These are phyloP conservation scores for Limnodromus scolopaceus DNA, from an alignment of 2,797 vertebrate species.

Conservation along the genomic window DNA sequence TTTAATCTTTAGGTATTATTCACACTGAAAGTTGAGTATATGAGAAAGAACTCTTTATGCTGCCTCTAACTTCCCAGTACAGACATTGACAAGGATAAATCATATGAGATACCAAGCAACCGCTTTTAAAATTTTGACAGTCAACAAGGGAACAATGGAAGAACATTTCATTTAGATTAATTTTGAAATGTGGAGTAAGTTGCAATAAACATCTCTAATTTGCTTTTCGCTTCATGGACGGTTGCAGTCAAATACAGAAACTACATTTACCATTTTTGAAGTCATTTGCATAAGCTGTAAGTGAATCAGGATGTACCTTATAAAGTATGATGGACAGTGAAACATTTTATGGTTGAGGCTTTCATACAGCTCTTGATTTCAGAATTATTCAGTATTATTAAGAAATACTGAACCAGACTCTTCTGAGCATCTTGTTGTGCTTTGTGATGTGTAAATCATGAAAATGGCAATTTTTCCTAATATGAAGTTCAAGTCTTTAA, in stretches of 20 bases:
- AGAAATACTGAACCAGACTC: background rate
- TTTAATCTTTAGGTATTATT: background rate
- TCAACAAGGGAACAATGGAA: background rate
- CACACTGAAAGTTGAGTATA: background rate
- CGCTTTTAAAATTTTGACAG: background rate
- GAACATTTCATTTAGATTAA: background rate
- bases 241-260: background rate
- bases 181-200: background rate
- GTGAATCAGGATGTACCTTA: background rate
- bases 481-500: background rate
- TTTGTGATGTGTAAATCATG: background rate
- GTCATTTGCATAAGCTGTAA: background rate
- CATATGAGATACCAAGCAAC: background rate
- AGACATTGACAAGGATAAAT: background rate
- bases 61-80: background rate
- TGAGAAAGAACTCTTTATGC: background rate
- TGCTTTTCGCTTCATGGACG: background rate
- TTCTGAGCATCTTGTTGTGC: background rate
- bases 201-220: background rate
- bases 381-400: background rate
- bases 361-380: background rate
- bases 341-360: background rate
- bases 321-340: background rate
- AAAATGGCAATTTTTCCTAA: background rate
- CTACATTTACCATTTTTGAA: background rate